These are phyloP conservation scores for Rostratula benghalensis DNA, from an alignment of 2,113 vertebrate genomes.

Conservation along the genomic window DNA sequence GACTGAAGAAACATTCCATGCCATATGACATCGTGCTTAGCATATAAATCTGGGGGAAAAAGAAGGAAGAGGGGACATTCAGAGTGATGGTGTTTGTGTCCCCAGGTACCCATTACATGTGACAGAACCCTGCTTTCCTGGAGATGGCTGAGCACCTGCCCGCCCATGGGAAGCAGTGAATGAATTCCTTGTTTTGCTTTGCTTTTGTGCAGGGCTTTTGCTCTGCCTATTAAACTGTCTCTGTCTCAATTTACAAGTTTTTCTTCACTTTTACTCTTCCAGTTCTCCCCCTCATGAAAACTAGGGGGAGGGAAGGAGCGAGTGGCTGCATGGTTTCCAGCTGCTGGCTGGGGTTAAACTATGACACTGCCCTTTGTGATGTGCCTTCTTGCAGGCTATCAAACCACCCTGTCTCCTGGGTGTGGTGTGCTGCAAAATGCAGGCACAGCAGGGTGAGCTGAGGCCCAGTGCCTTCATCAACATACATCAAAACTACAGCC, in stretches of 20 bases:
- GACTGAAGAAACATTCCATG: not conserved
- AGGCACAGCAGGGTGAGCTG: accelerated
- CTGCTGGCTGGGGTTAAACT: not conserved
- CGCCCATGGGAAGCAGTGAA: not conserved
- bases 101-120: not conserved
- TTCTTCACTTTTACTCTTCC: not conserved
- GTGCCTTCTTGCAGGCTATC: not conserved
- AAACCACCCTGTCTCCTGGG: not conserved
- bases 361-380: not conserved
- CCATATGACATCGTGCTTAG: not conserved
- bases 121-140: not conserved
- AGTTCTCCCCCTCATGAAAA: not conserved
- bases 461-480: not conserved
- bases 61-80: not conserved
- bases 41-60: not conserved
- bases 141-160: not conserved
- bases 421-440: not conserved
- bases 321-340: not conserved
- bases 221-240: not conserved
- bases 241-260: not conserved
- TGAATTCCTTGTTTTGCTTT: not conserved
- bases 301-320: not conserved
- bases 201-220: not conserved
- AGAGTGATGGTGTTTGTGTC: not conserved
- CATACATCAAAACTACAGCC: not conserved